Evolutionary conservation across 2,888 invertebrate genomes (phyloP), one percentile per base, ranked within the genome.

Genomic region (Nebria salina): DNA sequence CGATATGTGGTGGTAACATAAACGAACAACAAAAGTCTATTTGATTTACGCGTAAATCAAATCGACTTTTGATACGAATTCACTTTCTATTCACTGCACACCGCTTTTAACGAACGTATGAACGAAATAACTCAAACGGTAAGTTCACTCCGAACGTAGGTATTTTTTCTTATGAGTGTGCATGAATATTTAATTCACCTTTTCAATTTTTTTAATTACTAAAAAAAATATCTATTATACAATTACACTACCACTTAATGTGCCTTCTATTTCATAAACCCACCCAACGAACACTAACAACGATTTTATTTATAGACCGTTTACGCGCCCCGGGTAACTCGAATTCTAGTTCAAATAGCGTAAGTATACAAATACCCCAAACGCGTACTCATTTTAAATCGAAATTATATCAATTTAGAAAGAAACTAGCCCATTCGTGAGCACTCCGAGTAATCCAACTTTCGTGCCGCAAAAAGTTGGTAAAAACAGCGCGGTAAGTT

Each of bases 401-500:
- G 2, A 54, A 7, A 26, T 6, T 70, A n/a, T 66, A 66, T 66
- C 7, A 20, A 70, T 89, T 65, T 86, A 92, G 92, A 92, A 92
- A 89, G 92, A 92, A 85, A 87, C 95, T 84, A 97, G 94, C 88
- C 97, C 98, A 25, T 98, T 98, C 89, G 91, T 96, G 74, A 94
- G 95, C 83, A 95, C 96, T 76, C 93, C 95, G 84, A 96, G 97
- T 70, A 97, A 98, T 90, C 95, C 97, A 65, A 95, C 95, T 82
- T 98, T 98, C 89, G 95, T 95, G 84, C 98, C 98, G 11, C 97
- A 97, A 88, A 98, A 97, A 91, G 93, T 96, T 84, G 97, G 97
- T 76, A 97, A 97, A 86, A 90, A 88, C 85, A 86, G 90, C 82
- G 86, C 89, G 65, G 91, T 91, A 88, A 87, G 87, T 85, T 79